A percentile compares a stretch with the other conserved stretches of the same genome.
phyloP scores from a whole-genome alignment of 2,888 invertebrate genomes.

The Pandemis cinnamomeana region DNA sequence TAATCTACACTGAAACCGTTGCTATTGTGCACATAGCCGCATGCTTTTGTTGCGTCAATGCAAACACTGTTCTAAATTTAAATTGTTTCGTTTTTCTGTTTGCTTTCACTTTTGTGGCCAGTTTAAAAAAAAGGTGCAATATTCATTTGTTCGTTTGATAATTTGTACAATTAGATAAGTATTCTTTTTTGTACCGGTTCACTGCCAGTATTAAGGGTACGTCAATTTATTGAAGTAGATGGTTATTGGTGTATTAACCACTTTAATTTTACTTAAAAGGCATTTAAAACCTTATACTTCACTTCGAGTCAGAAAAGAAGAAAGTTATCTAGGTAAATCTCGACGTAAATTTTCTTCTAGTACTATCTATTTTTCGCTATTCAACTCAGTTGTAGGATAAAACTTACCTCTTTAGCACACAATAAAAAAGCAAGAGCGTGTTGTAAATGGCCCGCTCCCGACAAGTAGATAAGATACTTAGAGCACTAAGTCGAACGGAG shows the following conservation, averaged over 20 bases:
- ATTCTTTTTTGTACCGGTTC: too few relatives aligned
- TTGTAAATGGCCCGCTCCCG: conserved; percentile 30
- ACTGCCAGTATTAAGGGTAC: too few relatives aligned
- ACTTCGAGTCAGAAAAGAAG: not conserved
- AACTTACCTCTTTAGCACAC: conserved; percentile 30
- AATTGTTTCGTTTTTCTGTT: conserved; percentile 1
- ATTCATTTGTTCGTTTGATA: too few relatives aligned
- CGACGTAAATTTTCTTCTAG: conserved; percentile 28
- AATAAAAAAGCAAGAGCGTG: conserved; percentile 30
- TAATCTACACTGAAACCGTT: conserved; percentile 9
- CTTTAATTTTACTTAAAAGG: not conserved
- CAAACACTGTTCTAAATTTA: conserved; percentile 23
- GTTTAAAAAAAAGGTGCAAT: not conserved
- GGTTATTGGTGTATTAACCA: too few relatives aligned
- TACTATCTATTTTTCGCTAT: conserved; percentile 32
- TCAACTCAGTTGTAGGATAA: conserved; percentile 15
- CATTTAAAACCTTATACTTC: not conserved
- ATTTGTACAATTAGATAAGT: too few relatives aligned
- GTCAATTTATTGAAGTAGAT: too few relatives aligned
- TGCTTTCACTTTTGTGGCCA: not conserved
- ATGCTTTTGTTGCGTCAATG: conserved; percentile 21
- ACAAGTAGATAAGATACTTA: conserved; percentile 3
- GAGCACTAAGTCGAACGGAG: not conserved
- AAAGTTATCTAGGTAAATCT: conserved; percentile 4
- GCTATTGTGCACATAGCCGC: not conserved